Percentiles rank a stretch among this genome's conserved stretches.
Conservation (phyloP, 2,797 vertebrate species). For the Phoeniculus purpureus region DNA sequence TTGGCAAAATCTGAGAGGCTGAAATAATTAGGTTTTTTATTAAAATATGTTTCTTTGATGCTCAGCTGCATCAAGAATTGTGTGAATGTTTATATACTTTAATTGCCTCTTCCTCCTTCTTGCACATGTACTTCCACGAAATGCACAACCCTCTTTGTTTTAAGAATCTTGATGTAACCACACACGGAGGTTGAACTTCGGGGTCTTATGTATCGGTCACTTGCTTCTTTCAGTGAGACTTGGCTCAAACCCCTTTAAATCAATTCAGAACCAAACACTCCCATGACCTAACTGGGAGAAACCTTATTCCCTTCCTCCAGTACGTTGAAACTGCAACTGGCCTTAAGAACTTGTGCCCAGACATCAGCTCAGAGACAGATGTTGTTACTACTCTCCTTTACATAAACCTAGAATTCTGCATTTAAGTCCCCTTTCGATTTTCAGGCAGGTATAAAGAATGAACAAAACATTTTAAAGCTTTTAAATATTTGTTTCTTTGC, state of each 20-base stretch:
- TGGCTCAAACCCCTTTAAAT: neutral
- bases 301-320: neutral
- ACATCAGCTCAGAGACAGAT: neutral
- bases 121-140: neutral
- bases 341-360: neutral
- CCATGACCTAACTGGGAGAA: rapidly evolving
- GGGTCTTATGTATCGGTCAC: neutral
- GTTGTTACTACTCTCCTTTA: neutral
- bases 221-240: neutral
- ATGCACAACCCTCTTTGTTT: neutral
- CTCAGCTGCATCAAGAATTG: neutral
- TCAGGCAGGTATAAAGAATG: neutral
- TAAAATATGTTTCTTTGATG: slow-evolving; percentile 47
- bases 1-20: slow-evolving; percentile 27
- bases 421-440: neutral
- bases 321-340: neutral
- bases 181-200: neutral
- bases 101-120: neutral
- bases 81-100: neutral
- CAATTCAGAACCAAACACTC: neutral
- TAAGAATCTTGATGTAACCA: neutral
- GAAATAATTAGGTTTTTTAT: slow-evolving; percentile 51
- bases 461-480: neutral
- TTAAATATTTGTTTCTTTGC: neutral
- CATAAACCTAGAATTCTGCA: neutral